phyloP scores from a whole-genome alignment of 2,113 vertebrate species.

The Cololabis saira region DNA sequence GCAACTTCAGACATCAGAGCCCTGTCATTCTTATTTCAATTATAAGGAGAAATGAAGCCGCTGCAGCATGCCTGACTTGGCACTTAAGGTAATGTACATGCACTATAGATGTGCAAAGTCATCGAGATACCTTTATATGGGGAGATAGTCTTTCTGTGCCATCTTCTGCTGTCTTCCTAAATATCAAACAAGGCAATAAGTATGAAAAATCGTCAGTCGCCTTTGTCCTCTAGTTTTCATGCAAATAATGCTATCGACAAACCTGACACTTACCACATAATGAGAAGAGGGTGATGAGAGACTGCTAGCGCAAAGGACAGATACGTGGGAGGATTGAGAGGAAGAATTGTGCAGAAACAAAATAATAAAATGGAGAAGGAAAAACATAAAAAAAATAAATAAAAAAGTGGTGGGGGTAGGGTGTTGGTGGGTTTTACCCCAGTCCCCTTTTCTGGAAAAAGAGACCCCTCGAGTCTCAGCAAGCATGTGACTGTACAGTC shows the following conservation, averaged over 20 bases:
- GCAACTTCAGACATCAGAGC: constrained; percentile 24
- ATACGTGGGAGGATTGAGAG: constrained; percentile 68
- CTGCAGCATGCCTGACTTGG: constrained; percentile 24
- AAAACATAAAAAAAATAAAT: constrained; percentile 33
- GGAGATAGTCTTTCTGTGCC: constrained; percentile 2
- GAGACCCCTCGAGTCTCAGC: constrained; percentile 34
- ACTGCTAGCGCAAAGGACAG: constrained; percentile 42
- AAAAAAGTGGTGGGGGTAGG: constrained; percentile 8
- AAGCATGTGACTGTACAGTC: constrained; percentile 42
- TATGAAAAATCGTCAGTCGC: constrained; percentile 55
- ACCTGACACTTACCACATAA: constrained; percentile 69
- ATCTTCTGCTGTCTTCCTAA: constrained; percentile 46
- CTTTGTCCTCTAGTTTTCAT: constrained; percentile 67
- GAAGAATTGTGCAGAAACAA: constrained; percentile 55
- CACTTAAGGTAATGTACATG: constrained; percentile 39
- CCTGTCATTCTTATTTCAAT: constrained; percentile 54
- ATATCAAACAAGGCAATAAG: constrained; percentile 60
- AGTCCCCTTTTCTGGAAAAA: constrained; percentile 44
- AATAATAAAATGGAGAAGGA: constrained; percentile 43
- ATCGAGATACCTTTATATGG: constrained; percentile 12
- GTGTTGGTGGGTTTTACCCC: constrained; percentile 8
- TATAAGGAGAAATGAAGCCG: constrained; percentile 50
- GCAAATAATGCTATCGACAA: constrained; percentile 69
- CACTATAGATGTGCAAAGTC: constrained; percentile 29
- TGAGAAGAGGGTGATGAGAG: constrained; percentile 62